These are phyloP conservation scores for Montipora capitata DNA, from an alignment of 92 coral and sea anemone genomes.

Conservation along the genomic window DNA sequence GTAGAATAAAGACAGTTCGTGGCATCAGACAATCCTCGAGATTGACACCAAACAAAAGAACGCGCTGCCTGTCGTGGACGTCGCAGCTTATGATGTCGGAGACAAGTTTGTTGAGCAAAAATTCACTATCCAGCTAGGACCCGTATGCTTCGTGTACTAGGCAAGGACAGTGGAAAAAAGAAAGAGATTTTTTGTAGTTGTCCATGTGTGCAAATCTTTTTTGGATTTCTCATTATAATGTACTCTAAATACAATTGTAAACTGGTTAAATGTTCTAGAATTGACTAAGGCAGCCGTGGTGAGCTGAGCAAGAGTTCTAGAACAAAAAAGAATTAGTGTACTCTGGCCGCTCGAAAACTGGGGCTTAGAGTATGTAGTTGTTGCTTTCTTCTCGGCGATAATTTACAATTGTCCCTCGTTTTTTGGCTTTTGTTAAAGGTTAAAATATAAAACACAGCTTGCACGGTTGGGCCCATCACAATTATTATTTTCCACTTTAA, in stretches of 20 bases:
- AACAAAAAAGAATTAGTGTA: too few species aligned
- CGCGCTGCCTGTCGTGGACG: slow-evolving; percentile 82
- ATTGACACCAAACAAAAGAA: slow-evolving; percentile 82
- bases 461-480: too few species aligned
- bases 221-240: neutral
- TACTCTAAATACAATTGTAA: neutral
- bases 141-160: slow-evolving; percentile 83
- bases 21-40: slow-evolving; percentile 80
- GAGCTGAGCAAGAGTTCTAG: too few species aligned
- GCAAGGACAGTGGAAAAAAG: neutral
- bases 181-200: neutral
- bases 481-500: too few species aligned
- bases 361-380: too few species aligned
- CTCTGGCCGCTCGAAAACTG: too few species aligned
- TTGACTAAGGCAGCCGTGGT: too few species aligned
- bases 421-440: too few species aligned
- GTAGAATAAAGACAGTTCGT: slow-evolving; percentile 79
- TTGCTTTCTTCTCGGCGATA: too few species aligned
- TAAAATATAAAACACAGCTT: too few species aligned
- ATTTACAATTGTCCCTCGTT: too few species aligned
- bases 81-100: slow-evolving; percentile 79
- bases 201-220: neutral
- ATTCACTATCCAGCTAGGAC: slow-evolving; percentile 76
- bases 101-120: slow-evolving; percentile 61
- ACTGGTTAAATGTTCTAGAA: neutral